Evolutionary conservation across 1,140 invertebrate species (phyloP).

Genomic region (Grapholita molesta): DNA sequence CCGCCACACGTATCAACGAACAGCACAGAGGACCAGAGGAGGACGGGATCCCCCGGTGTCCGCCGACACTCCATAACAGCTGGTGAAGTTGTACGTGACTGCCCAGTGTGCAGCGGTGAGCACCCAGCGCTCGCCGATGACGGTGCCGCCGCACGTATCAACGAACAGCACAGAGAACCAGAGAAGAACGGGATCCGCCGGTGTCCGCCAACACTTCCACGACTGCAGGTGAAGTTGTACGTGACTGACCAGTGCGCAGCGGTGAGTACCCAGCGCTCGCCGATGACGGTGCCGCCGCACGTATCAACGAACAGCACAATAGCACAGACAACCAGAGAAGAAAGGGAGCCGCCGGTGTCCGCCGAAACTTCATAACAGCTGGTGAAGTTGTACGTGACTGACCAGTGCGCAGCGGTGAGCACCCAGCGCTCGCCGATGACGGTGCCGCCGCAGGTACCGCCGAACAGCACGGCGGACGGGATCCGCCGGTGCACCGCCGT

Average conservation of each 20-base stretch:
- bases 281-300: constrained; percentile 63
- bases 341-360: too few relatives aligned
- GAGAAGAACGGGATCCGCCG: too few relatives aligned
- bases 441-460: constrained; percentile 61
- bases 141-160: constrained; percentile 59
- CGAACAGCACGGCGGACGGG: constrained; percentile 62
- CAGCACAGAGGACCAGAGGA: background rate
- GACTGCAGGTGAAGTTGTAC: background rate
- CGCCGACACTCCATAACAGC: background rate
- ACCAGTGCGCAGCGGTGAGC: constrained; percentile 64
- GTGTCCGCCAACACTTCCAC: too few relatives aligned
- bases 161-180: background rate
- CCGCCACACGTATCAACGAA: background rate
- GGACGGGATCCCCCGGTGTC: too few relatives aligned
- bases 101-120: constrained; percentile 64
- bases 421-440: constrained; percentile 62
- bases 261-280: constrained; percentile 55
- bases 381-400: background rate
- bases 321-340: background rate
- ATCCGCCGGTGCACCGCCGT: constrained; percentile 41
- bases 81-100: background rate
- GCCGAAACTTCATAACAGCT: too few relatives aligned
- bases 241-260: constrained; percentile 56
- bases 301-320: constrained; percentile 32
- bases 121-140: constrained; percentile 58